Percentiles rank a stretch among this genome's conserved stretches.
Conservation (phyloP, 92 coral and sea anemone species). For the Ricordea florida region DNA sequence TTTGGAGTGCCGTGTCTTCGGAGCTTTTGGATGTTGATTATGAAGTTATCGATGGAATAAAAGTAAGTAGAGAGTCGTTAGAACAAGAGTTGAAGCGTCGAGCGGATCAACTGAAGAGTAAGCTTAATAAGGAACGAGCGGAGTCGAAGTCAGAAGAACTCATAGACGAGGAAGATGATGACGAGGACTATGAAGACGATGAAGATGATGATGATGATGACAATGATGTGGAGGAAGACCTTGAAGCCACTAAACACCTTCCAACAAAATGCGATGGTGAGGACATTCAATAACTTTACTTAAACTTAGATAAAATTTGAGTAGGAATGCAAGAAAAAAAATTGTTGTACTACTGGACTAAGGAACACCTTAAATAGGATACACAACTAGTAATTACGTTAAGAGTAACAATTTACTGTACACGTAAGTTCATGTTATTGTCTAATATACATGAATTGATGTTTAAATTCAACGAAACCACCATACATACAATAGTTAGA, state of each 20-base stretch:
- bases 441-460: too few species aligned
- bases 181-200: slow-evolving; percentile 33
- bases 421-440: too few species aligned
- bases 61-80: slow-evolving; percentile 24
- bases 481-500: too few species aligned
- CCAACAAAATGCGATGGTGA: slow-evolving; percentile 81
- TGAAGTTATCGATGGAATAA: slow-evolving; percentile 66
- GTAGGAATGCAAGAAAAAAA: not conserved
- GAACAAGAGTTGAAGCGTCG: not conserved
- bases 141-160: not conserved
- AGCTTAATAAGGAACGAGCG: not conserved
- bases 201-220: slow-evolving; percentile 25
- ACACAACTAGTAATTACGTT: too few species aligned
- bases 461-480: too few species aligned
- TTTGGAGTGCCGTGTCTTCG: not conserved
- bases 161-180: slow-evolving; percentile 2
- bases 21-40: slow-evolving; percentile 38
- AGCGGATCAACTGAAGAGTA: not conserved
- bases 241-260: slow-evolving; percentile 48
- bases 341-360: too few species aligned
- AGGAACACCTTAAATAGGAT: too few species aligned
- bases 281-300: not conserved
- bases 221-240: slow-evolving; percentile 47
- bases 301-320: not conserved
- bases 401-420: too few species aligned